phyloP scores from a whole-genome alignment of 2,797 vertebrate species.

The Sandelia bainsii region DNA sequence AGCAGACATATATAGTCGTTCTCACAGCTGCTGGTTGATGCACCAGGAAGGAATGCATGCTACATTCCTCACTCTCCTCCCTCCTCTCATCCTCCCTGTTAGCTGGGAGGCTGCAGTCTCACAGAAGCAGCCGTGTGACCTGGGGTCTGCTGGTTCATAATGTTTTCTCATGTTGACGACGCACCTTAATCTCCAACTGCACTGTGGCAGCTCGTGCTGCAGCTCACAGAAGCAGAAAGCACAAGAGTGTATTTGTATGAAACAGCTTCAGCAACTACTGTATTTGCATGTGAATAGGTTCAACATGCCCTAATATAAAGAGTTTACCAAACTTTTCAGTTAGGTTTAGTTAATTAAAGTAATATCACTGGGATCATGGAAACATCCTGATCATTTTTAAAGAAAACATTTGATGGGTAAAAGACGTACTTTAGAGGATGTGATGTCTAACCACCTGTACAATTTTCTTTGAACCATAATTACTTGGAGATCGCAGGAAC shows the following conservation, averaged over 20 bases:
- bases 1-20: slow-evolving; percentile 27
- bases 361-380: too few species aligned
- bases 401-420: too few species aligned
- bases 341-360: too few species aligned
- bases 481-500: too few species aligned
- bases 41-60: slow-evolving; percentile 56
- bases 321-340: too few species aligned
- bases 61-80: slow-evolving; percentile 37
- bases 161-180: neutral
- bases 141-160: neutral
- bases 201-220: neutral
- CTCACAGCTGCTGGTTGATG: slow-evolving; percentile 59
- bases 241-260: neutral
- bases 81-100: slow-evolving; percentile 11
- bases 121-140: neutral
- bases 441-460: too few species aligned
- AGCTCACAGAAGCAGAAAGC: neutral
- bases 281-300: too few species aligned
- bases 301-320: too few species aligned
- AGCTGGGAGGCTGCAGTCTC: neutral
- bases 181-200: neutral
- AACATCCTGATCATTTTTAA: too few species aligned
- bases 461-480: too few species aligned
- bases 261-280: neutral
- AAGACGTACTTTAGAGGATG: too few species aligned